phyloP scores from a whole-genome alignment of 2,888 invertebrate species.

The Spicauda simplicius region DNA sequence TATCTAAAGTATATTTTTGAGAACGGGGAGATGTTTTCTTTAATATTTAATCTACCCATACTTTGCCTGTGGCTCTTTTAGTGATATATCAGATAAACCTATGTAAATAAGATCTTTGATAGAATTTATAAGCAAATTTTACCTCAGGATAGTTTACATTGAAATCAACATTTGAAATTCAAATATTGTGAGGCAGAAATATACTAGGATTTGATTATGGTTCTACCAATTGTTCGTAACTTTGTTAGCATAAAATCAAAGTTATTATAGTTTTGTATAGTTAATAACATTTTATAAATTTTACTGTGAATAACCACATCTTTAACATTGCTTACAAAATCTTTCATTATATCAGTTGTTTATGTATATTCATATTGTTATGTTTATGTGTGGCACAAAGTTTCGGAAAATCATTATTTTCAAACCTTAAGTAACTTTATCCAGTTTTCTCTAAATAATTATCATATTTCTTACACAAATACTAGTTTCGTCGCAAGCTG shows the following conservation, averaged over 20 bases:
- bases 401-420: too few relatives aligned
- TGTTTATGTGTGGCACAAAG: too few relatives aligned
- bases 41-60: slow-evolving; percentile 6
- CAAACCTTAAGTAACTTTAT: too few relatives aligned
- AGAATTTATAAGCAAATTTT: slow-evolving; percentile 9
- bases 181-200: neutral
- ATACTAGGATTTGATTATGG: neutral
- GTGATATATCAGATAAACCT: slow-evolving; percentile 17
- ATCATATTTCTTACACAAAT: too few relatives aligned
- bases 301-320: too few relatives aligned
- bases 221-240: neutral
- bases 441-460: too few relatives aligned
- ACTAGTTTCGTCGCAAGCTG: too few relatives aligned
- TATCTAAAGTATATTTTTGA: neutral
- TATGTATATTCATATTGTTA: too few relatives aligned
- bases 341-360: too few relatives aligned
- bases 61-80: neutral
- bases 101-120: slow-evolving; percentile 15
- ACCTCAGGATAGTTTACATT: neutral
- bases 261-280: too few relatives aligned
- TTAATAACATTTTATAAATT: too few relatives aligned
- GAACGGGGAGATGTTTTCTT: slow-evolving; percentile 2
- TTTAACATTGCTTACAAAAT: too few relatives aligned
- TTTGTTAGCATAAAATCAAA: neutral
- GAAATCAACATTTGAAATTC: neutral